Conservation (phyloP, 2,888 invertebrate species). For the Bibio marci region DNA sequence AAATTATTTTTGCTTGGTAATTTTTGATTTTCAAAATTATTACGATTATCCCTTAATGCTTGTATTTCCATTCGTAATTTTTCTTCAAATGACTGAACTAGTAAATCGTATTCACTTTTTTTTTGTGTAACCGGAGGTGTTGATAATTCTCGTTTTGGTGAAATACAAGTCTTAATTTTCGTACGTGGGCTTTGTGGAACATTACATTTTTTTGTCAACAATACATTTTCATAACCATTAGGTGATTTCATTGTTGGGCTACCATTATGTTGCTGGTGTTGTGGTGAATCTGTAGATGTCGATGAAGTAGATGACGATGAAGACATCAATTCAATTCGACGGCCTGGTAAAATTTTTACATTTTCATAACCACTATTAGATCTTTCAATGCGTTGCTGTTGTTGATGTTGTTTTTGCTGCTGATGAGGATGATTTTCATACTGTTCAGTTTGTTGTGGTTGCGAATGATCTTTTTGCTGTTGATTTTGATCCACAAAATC, state of each 20-base stretch:
- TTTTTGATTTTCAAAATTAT: conserved; percentile 1
- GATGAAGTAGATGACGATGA: neutral
- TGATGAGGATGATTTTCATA: conserved; percentile 10
- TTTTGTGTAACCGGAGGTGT: conserved; percentile 10
- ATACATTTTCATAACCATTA: conserved; percentile 41
- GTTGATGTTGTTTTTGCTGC: neutral
- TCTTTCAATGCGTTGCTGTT: conserved; percentile 6
- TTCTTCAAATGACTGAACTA: conserved; percentile 33
- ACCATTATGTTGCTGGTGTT: conserved; percentile 7
- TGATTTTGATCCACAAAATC: conserved; percentile 13
- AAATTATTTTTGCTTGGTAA: conserved; percentile 10
- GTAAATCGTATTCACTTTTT: conserved; percentile 26
- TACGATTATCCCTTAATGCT: conserved; percentile 23
- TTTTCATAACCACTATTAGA: conserved; percentile 34
- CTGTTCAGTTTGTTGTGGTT: neutral
- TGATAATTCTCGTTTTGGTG: conserved; percentile 33
- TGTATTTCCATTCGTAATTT: conserved; percentile 36
- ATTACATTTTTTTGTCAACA: conserved; percentile 21
- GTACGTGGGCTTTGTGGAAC: conserved; percentile 30
- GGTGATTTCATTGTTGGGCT: neutral
- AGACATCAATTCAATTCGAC: neutral
- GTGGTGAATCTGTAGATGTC: conserved; percentile 5
- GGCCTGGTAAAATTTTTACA: conserved; percentile 23
- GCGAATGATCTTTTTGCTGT: conserved; percentile 8
- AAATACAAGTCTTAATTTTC: conserved; percentile 33